phyloP scores from a whole-genome alignment of 2,797 vertebrate species.

The Acrossocheilus wenchowensis region DNA sequence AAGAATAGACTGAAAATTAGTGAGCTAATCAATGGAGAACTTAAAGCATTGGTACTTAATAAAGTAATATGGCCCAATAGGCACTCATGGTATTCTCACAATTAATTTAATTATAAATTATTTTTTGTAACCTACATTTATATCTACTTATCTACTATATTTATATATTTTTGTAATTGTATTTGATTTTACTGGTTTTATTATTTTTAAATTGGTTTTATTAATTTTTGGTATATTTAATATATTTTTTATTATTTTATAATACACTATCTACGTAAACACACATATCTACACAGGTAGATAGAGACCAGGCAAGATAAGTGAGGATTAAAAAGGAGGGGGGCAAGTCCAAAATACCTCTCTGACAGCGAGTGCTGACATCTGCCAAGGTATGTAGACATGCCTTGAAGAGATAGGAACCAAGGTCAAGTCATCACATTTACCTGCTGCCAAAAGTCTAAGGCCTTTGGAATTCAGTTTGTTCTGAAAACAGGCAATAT shows the following conservation, averaged over 20 bases:
- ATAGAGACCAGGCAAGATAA: neutral
- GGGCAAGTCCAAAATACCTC: slow-evolving; percentile 64
- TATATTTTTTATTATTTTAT: neutral
- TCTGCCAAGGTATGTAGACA: slow-evolving; percentile 75
- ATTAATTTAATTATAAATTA: no score
- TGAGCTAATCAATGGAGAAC: no score
- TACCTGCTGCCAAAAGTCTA: slow-evolving; percentile 66
- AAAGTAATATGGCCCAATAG: neutral
- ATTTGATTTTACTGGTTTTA: neutral
- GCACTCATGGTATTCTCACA: no score
- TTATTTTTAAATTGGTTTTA: neutral
- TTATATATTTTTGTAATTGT: neutral
- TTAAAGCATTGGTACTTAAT: neutral
- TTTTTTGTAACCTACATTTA: neutral
- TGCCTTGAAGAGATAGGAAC: slow-evolving; percentile 71
- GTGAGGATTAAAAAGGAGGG: neutral
- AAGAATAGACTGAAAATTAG: neutral
- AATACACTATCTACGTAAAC: neutral
- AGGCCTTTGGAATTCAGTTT: slow-evolving; percentile 67
- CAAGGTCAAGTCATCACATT: slow-evolving; percentile 74
- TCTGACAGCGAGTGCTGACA: slow-evolving; percentile 76
- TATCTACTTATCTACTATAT: neutral
- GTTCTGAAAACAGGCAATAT: slow-evolving; percentile 59
- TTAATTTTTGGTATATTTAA: neutral
- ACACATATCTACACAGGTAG: neutral